A percentile compares a stretch with the other conserved stretches of the same genome.
Evolutionary conservation across 64 coral and sea anemone species (phyloP).

Genomic region (Pachyseris speciosa): DNA sequence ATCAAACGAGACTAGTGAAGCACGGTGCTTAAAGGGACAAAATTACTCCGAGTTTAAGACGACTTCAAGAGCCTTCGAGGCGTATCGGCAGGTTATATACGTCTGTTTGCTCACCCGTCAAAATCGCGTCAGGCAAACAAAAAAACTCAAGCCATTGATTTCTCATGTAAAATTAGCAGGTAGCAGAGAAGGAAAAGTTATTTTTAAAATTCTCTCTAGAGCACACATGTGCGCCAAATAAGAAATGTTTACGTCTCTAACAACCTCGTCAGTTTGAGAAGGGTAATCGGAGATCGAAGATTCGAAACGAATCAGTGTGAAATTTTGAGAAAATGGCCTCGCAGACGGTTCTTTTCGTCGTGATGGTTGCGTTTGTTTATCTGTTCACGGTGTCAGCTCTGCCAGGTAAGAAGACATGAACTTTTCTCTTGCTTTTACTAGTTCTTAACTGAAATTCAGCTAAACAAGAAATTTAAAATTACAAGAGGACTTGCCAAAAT

Average conservation of each 20-base stretch:
- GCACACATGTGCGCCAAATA: background rate
- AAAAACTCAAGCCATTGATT: background rate
- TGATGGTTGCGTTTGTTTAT: slow-evolving; percentile 15
- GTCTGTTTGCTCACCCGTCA: slow-evolving; percentile 18
- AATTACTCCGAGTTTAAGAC: no score
- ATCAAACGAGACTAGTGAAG: no score
- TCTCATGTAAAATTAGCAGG: slow-evolving; percentile 15
- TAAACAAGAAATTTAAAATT: background rate
- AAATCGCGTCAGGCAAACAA: slow-evolving; percentile 22
- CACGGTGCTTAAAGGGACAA: no score
- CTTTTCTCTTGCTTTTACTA: background rate
- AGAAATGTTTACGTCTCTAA: background rate
- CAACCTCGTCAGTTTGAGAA: background rate
- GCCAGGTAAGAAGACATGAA: slow-evolving; percentile 19
- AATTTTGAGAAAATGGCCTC: background rate
- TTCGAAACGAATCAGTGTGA: background rate
- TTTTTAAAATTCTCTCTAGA: background rate
- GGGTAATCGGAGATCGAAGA: background rate
- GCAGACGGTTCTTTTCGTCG: background rate
- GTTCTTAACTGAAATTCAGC: background rate
- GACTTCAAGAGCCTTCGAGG: no score
- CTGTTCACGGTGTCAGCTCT: slow-evolving; percentile 25
- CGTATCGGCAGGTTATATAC: slow-evolving; percentile 5
- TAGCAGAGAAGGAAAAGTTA: background rate
- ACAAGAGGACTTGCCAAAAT: background rate